These are phyloP conservation scores for Cyclopterus lumpus DNA, from an alignment of 2,797 vertebrate species.

Conservation along the genomic window DNA sequence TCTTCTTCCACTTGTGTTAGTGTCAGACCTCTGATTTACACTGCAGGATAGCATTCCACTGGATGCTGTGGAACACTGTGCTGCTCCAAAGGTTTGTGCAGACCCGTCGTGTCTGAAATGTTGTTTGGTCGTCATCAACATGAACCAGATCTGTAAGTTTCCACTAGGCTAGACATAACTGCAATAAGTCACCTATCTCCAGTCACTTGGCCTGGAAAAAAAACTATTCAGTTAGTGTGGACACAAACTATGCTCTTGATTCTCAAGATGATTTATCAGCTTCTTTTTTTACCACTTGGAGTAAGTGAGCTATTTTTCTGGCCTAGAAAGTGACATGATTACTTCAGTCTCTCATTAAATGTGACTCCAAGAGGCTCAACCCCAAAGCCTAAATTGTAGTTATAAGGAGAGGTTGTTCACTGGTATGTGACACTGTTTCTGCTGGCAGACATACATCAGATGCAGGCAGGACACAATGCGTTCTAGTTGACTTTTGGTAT, in stretches of 20 bases:
- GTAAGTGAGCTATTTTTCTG: background rate
- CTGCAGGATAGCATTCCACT: conserved; percentile 14
- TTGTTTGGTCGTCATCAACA: conserved; percentile 10
- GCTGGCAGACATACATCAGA: conserved; percentile 35
- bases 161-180: conserved; percentile 15
- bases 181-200: conserved; percentile 44
- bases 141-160: conserved; percentile 40
- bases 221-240: background rate
- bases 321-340: background rate
- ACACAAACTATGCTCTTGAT: background rate
- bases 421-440: conserved; percentile 39
- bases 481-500: conserved; percentile 14
- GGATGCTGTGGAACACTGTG: conserved; percentile 21
- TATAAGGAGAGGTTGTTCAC: background rate
- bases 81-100: background rate
- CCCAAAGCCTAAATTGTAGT: background rate
- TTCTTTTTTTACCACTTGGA: background rate
- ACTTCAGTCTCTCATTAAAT: background rate
- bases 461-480: conserved; percentile 18
- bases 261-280: background rate
- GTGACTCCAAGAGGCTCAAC: background rate
- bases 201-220: conserved; percentile 21
- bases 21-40: conserved; percentile 20
- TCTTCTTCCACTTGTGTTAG: background rate
- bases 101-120: conserved; percentile 16